phyloP scores from a whole-genome alignment of 2,888 invertebrate genomes.

The Aphidius colemani region DNA sequence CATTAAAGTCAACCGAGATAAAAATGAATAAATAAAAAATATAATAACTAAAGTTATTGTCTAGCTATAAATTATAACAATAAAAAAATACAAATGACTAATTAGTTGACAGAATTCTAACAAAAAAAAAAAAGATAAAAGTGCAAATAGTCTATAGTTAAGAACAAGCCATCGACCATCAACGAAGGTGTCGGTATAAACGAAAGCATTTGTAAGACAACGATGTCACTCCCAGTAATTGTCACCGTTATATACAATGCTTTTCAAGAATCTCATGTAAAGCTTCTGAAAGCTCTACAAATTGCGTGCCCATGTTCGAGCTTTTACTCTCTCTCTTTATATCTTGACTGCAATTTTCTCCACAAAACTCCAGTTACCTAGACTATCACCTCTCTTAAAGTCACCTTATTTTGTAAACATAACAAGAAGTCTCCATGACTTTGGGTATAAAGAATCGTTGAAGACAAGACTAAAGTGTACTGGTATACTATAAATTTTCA shows the following conservation, averaged over 20 bases:
- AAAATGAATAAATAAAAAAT: not conserved
- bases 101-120: too few species aligned
- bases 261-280: conserved; percentile 43
- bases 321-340: conserved; percentile 32
- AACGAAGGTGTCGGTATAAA: conserved; percentile 1
- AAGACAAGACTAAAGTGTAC: conserved; percentile 1
- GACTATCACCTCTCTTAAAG: not conserved
- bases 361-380: not conserved
- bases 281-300: conserved; percentile 53
- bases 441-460: conserved; percentile 26
- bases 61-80: too few species aligned
- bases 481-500: conserved; percentile 50
- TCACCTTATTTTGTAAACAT: not conserved
- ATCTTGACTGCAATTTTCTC: not conserved
- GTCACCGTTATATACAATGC: conserved; percentile 42
- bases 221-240: conserved; percentile 47
- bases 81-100: too few species aligned
- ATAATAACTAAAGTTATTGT: not conserved
- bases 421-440: not conserved
- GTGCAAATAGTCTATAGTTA: not conserved
- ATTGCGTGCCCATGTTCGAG: conserved; percentile 42
- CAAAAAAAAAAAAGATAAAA: not conserved
- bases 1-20: not conserved
- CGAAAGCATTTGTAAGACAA: conserved; percentile 15
- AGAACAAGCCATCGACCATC: not conserved